These are phyloP conservation scores for Ophion ellenae DNA, from an alignment of 2,888 invertebrate species.

Conservation along the genomic window DNA sequence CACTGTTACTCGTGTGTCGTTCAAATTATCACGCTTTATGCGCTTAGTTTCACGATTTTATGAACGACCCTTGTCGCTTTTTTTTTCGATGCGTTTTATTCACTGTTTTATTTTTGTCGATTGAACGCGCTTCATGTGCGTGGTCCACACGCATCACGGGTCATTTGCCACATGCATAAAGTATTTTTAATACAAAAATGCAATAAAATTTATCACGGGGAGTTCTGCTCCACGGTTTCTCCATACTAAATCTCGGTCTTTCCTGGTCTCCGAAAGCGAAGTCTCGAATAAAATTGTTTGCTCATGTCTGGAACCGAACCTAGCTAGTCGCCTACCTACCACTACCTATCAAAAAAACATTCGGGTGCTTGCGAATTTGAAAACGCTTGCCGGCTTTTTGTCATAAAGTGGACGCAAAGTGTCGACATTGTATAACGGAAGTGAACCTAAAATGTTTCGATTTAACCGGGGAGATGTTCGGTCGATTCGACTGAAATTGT, in stretches of 20 bases:
- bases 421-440: no score
- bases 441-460: no score
- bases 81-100: background rate
- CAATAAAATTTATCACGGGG: background rate
- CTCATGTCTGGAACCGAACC: no score
- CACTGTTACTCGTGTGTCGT: background rate
- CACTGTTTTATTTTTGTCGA: background rate
- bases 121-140: background rate
- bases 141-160: background rate
- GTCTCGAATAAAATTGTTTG: no score
- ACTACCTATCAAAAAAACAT: no score
- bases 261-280: no score
- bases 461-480: no score
- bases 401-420: no score
- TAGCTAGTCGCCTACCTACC: no score
- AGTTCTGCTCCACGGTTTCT: background rate
- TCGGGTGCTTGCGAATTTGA: no score
- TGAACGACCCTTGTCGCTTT: background rate
- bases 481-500: no score
- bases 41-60: background rate
- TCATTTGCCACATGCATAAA: background rate
- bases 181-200: background rate
- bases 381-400: no score
- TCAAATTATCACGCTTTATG: background rate
- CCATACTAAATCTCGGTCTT: background rate